A percentile compares a stretch with the other conserved stretches of the same genome.
phyloP scores from a whole-genome alignment of 2,113 vertebrate species.

The Psettodes erumei region DNA sequence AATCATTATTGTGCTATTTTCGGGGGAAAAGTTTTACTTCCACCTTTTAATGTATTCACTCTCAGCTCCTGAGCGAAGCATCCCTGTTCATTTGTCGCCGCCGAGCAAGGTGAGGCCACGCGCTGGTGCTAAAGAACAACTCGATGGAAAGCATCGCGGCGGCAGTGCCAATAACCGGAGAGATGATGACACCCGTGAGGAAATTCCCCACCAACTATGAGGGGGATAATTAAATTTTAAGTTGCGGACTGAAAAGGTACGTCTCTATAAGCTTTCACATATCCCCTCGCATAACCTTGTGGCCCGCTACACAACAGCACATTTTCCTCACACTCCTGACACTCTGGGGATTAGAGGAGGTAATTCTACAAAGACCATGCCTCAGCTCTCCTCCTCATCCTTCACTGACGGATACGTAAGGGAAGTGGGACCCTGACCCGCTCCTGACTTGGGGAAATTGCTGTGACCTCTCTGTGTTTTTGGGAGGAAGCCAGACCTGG shows the following conservation, averaged over 20 bases:
- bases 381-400: conserved; percentile 69
- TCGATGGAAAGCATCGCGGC: conserved; percentile 47
- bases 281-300: conserved; percentile 50
- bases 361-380: conserved; percentile 74
- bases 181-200: conserved; percentile 70
- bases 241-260: conserved; percentile 49
- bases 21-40: conserved; percentile 50
- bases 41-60: conserved; percentile 64
- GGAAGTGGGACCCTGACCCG: conserved; percentile 78
- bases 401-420: conserved; percentile 79
- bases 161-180: conserved; percentile 50
- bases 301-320: conserved; percentile 50
- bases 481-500: conserved; percentile 79
- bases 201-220: conserved; percentile 65
- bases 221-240: conserved; percentile 65
- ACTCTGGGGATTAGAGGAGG: conserved; percentile 64
- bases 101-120: conserved; percentile 64
- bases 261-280: conserved; percentile 40
- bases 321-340: conserved; percentile 41
- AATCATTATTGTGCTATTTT: conserved; percentile 67
- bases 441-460: conserved; percentile 83
- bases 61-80: conserved; percentile 57
- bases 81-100: conserved; percentile 49
- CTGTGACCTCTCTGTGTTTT: conserved; percentile 78
- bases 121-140: conserved; percentile 62